Conservation (phyloP, 2,888 invertebrate species). For the Caradrina kadenii region DNA sequence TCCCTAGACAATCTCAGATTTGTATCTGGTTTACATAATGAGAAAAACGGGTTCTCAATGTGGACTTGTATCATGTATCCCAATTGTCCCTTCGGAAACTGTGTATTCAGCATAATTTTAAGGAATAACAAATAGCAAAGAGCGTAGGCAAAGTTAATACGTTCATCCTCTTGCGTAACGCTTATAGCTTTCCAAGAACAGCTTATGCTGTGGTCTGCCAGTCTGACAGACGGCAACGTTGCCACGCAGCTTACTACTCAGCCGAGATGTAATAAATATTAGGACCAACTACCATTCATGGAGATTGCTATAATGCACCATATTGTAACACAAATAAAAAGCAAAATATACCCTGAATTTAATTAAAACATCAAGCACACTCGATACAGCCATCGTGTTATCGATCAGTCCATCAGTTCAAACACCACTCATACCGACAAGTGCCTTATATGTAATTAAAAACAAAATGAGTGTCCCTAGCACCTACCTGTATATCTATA, state of each 20-base stretch:
- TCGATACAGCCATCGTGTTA: conserved; percentile 20
- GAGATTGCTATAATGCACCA: not conserved
- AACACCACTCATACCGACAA: conserved; percentile 14
- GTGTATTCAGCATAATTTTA: not conserved
- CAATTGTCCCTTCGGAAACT: not conserved
- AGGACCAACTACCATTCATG: not conserved
- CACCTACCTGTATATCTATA: conserved; percentile 17
- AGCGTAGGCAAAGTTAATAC: too few relatives aligned
- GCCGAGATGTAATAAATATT: not conserved
- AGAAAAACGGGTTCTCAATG: not conserved
- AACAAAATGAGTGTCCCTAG: conserved; percentile 52
- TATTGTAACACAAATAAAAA: conserved; percentile 13
- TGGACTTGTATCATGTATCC: not conserved
- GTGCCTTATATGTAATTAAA: conserved; percentile 56
- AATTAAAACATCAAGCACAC: conserved; percentile 38
- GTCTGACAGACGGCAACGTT: too few relatives aligned
- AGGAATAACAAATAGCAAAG: too few relatives aligned
- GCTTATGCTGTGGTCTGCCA: too few relatives aligned
- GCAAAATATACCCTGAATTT: conserved; percentile 7
- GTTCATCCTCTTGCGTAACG: too few relatives aligned
- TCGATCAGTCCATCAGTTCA: conserved; percentile 32
- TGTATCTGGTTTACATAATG: not conserved
- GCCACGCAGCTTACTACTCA: too few relatives aligned
- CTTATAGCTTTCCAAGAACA: too few relatives aligned
- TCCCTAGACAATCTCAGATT: not conserved